phyloP scores from a whole-genome alignment of 2,797 vertebrate genomes.

The Huso huso region DNA sequence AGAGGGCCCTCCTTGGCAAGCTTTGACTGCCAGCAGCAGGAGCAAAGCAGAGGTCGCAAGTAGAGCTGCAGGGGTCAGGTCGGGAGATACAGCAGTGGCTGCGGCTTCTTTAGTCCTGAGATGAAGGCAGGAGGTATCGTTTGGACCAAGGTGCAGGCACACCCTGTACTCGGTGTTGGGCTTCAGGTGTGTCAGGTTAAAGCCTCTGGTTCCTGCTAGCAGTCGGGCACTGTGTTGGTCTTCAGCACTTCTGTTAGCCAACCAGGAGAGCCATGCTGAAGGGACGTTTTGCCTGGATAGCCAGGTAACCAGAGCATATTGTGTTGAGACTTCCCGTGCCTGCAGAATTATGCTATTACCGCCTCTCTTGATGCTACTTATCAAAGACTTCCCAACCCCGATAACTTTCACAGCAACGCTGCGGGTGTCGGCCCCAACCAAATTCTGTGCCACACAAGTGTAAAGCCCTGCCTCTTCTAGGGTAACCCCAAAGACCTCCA shows the following conservation, averaged over 20 bases:
- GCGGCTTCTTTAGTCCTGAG: constrained; percentile 75
- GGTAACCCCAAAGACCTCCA: constrained; percentile 73
- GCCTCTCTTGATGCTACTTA: constrained; percentile 17
- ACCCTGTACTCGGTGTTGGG: constrained; percentile 78
- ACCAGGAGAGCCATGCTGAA: constrained; percentile 82
- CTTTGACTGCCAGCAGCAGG: constrained; percentile 57
- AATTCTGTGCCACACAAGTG: constrained; percentile 91
- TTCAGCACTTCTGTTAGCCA: constrained; percentile 46
- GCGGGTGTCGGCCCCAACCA: constrained; percentile 83
- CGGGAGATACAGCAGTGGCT: constrained; percentile 38
- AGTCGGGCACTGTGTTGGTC: constrained; percentile 62
- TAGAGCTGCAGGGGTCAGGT: constrained; percentile 51
- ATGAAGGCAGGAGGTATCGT: constrained; percentile 65
- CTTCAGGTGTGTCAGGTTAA: constrained; percentile 84
- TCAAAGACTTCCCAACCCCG: constrained; percentile 22
- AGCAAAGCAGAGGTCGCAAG: constrained; percentile 53
- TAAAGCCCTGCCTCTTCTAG: constrained; percentile 74
- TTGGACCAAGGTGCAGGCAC: constrained; percentile 71
- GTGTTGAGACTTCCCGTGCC: constrained; percentile 63
- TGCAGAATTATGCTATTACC: constrained; percentile 42
- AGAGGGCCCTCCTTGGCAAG: constrained; percentile 38
- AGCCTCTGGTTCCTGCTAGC: constrained; percentile 73
- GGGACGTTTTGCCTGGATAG: constrained; percentile 66
- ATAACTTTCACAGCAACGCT: constrained; percentile 69
- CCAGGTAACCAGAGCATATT: constrained; percentile 77